Evolutionary conservation across 2,113 vertebrate genomes (phyloP).

Genomic region (Tympanuchus pallidicinctus): DNA sequence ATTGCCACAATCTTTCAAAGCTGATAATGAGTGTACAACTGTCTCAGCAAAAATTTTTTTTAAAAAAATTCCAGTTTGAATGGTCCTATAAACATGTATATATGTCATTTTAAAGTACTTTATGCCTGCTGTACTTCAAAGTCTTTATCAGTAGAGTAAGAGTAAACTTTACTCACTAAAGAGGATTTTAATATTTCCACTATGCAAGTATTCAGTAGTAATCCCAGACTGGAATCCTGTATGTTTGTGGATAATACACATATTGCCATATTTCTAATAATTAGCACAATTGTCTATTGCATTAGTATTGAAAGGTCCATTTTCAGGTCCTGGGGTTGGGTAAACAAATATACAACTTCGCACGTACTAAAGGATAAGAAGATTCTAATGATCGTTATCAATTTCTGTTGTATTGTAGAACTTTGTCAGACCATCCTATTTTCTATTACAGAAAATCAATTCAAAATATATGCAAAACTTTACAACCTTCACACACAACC

Average conservation of each 20-base stretch:
- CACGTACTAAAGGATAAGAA: not conserved
- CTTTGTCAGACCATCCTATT: not conserved
- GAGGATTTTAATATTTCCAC: not conserved
- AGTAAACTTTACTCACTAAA: not conserved
- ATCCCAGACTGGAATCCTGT: not conserved
- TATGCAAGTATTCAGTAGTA: not conserved
- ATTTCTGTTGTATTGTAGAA: not conserved
- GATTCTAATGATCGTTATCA: not conserved
- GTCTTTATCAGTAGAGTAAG: not conserved
- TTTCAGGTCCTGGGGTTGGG: not conserved
- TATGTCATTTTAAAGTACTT: not conserved
- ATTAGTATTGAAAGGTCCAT: not conserved
- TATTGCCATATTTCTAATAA: not conserved
- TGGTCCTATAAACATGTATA: not conserved
- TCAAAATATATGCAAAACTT: not conserved
- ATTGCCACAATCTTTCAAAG: not conserved
- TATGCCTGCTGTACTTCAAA: not conserved
- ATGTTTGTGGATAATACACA: not conserved
- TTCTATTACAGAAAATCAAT: not conserved
- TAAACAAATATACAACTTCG: not conserved
- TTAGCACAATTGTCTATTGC: not conserved
- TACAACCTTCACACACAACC: not conserved
- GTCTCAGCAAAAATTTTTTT: not conserved
- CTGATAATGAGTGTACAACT: not conserved
- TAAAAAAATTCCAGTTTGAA: not conserved